Evolutionary conservation across 2,888 invertebrate genomes (phyloP), one percentile per base, ranked within the genome.

Genomic region (Agrilus cyanescens): DNA sequence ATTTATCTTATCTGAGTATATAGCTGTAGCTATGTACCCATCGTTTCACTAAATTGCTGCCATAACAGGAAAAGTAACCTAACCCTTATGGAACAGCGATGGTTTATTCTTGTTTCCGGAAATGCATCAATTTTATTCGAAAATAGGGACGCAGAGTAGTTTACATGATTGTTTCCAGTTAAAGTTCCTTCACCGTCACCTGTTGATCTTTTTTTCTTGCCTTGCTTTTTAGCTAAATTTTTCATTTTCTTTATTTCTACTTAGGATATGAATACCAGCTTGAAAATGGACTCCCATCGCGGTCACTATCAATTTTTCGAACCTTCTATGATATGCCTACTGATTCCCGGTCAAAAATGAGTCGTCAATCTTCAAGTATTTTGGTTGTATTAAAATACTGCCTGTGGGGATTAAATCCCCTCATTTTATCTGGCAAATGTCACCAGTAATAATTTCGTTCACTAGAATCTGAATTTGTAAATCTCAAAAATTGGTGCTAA

Each of bases 1-100:
- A 50, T 98, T 98, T 50, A 98, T 99, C 74, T 99, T 98, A 73
- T 98, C 98, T 13, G 97, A 98, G 68, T 98, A 98, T 71, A 98
- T 99, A 56, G 96, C 90, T 51, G 98, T 99, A 40, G 98, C 98
- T 72, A 98, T 99, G n/a, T n/a, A 58, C 98, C 98, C 98, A 98
- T 99, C 0, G 98, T 99, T 72, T 98, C 98, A 70, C 98, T 99
- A 12, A 98, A 98, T 72, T 99, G 98, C 70, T 99, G 76, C 72
- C 99, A 98, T 41, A 98, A 81, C 41, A 99, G 98, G 67, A 98
- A 73, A 70, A 98, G 48, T 98, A 74, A 52, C 97, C 98, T 60
- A 99, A 75, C 57, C 98, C 98, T 71, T 99, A 98, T 38, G 98
- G 98, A 50, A 98, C 98, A 49, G 98, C 98, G 44, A 98, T 78